Conservation (phyloP, 1,140 invertebrate species). For the Trichonephila clavata region DNA sequence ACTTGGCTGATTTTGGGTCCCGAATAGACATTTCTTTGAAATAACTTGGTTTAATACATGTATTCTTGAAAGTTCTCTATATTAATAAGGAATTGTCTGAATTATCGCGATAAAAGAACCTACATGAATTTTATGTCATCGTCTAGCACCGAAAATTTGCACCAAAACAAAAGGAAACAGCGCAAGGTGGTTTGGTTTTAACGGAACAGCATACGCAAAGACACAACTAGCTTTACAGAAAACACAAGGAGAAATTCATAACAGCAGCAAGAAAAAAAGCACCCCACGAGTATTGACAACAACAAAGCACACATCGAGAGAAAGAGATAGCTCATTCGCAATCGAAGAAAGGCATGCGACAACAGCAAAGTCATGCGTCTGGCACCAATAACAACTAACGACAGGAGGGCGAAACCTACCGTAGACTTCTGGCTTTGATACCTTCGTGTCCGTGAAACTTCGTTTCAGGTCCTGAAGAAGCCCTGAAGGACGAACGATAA, state of each 20-base stretch:
- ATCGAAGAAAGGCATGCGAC: conserved; percentile 65
- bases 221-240: not conserved
- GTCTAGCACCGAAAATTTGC: too few relatives aligned
- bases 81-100: too few relatives aligned
- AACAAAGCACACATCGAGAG: not conserved
- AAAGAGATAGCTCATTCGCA: not conserved
- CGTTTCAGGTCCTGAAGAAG: conserved; percentile 66
- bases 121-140: too few relatives aligned
- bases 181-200: too few relatives aligned
- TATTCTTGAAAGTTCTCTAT: too few relatives aligned
- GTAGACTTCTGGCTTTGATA: conserved; percentile 58
- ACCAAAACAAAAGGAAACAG: too few relatives aligned
- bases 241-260: not conserved
- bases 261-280: not conserved
- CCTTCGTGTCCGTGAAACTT: conserved; percentile 66
- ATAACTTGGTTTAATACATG: too few relatives aligned
- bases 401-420: conserved; percentile 46
- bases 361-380: conserved; percentile 65
- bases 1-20: too few relatives aligned
- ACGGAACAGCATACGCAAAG: not conserved
- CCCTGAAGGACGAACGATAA: conserved; percentile 66
- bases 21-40: too few relatives aligned
- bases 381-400: not conserved
- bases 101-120: too few relatives aligned
- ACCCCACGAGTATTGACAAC: not conserved